Evolutionary conservation across 2,113 vertebrate species (phyloP).

Genomic region (Poeciliopsis prolifica): DNA sequence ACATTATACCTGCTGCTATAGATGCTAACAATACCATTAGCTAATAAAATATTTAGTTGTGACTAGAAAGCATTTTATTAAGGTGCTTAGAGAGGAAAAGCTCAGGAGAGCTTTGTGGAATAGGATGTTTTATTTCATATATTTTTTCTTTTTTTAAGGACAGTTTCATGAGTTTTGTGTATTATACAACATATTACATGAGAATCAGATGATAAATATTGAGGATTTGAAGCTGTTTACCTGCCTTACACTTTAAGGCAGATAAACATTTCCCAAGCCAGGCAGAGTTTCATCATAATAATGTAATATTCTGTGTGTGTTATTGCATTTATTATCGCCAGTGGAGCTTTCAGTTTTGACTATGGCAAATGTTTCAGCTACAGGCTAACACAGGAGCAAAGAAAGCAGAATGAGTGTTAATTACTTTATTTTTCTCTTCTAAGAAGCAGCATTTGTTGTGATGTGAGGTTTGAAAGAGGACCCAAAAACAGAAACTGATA

Average conservation of each 20-base stretch:
- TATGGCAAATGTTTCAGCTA: not conserved
- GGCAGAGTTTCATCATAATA: constrained; percentile 5
- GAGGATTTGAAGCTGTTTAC: not conserved
- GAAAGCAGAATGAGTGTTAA: not conserved
- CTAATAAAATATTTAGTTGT: not conserved
- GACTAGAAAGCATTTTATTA: not conserved
- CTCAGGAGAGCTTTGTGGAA: not conserved
- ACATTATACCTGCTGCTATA: not conserved
- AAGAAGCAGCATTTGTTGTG: not conserved
- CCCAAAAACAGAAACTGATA: not conserved
- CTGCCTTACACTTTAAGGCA: not conserved
- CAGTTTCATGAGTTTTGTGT: not conserved
- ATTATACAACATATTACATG: not conserved
- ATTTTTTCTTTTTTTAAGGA: not conserved
- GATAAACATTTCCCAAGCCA: not conserved
- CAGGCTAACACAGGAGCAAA: not conserved
- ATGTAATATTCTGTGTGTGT: not conserved
- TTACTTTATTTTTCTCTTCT: not conserved
- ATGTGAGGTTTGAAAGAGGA: not conserved
- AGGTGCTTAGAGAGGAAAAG: no score
- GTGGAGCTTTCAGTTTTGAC: not conserved
- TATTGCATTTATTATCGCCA: constrained; percentile 1
- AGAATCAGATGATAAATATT: not conserved
- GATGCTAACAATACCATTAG: no score
- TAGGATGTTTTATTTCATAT: not conserved